Evolutionary conservation across 2,888 invertebrate species (phyloP), one percentile per base, ranked within the genome.

Genomic region (Corythucha ciliata): DNA sequence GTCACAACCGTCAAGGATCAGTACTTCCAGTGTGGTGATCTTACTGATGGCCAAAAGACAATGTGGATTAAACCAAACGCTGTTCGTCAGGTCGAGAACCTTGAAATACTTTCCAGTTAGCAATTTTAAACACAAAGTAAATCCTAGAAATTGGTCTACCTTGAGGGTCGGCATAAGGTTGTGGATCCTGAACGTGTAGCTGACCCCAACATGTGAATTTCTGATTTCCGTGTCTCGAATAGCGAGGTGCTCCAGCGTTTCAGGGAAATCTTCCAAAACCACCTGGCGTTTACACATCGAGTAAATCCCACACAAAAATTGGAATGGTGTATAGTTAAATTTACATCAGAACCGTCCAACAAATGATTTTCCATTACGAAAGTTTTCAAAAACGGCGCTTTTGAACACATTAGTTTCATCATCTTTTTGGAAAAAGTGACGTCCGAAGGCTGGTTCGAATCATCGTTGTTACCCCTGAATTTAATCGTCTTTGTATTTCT

Each of bases 41-140:
- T 86, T 87, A 61, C 83, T 82, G 2, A 88, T 69, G 1, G 82
- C 77, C 67, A 87, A 72, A 8, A 88, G 69, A 36, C 80, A 77
- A 53, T 82, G 79, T 0, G 83, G 79, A 46, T 80, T 78, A 54
- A 88, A 74, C 85, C 86, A 87, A 5, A 74, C 69, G 63, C 84
- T 85, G 54, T 77, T 74, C 25, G 82, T 81, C 47, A 88, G 70
- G 62, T 82, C 78, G 41, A 87, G 63, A 40, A 78, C 76, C 82
- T 83, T 65, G 52, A 64, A 65, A 29, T 29, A 29, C n/a, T n/a
- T n/a, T n/a, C n/a, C n/a, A n/a, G n/a, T n/a, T n/a, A n/a, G n/a
- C n/a, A n/a, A n/a, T n/a, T n/a, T n/a, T n/a, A n/a, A n/a, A n/a
- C n/a, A n/a, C n/a, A n/a, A n/a, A n/a, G n/a, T n/a, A n/a, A n/a